Percentiles rank a stretch among this genome's conserved stretches.
These are phyloP conservation scores for Myotis planiceps DNA, from an alignment of 2,797 vertebrate species.

Conservation along the genomic window DNA sequence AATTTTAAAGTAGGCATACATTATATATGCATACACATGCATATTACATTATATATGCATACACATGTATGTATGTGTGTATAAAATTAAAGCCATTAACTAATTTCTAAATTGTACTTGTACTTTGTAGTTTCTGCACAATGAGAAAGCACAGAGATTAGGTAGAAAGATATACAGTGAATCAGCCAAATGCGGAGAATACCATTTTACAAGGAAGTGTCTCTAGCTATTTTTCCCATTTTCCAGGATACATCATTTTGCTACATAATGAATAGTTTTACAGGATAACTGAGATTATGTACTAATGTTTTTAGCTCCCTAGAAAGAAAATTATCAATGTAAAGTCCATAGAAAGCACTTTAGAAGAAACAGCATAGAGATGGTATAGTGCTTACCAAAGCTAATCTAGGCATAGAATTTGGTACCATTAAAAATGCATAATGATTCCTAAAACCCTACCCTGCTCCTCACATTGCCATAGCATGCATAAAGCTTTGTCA, in stretches of 20 bases:
- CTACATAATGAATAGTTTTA: constrained; percentile 19
- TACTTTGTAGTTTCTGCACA: background rate
- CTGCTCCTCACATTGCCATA: background rate
- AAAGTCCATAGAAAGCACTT: constrained; percentile 24
- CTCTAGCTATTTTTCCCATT: background rate
- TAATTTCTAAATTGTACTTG: constrained; percentile 40
- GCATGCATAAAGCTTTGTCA: constrained; percentile 12
- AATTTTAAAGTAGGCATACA: background rate
- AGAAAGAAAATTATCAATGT: background rate
- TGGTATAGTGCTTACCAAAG: background rate
- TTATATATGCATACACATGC: too few relatives aligned
- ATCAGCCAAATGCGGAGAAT: background rate
- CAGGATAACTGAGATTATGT: constrained; percentile 10
- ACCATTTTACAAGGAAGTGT: background rate
- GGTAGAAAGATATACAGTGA: background rate
- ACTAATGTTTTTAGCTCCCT: background rate
- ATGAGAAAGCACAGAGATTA: background rate
- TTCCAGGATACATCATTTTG: background rate
- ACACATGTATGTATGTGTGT: background rate
- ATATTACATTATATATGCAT: background rate
- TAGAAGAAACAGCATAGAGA: background rate
- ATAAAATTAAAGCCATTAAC: background rate
- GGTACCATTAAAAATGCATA: background rate
- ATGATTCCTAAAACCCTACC: constrained; percentile 5
- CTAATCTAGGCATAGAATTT: constrained; percentile 17